Conservation (phyloP, 2,113 vertebrate species). For the Istiophorus platypterus region DNA sequence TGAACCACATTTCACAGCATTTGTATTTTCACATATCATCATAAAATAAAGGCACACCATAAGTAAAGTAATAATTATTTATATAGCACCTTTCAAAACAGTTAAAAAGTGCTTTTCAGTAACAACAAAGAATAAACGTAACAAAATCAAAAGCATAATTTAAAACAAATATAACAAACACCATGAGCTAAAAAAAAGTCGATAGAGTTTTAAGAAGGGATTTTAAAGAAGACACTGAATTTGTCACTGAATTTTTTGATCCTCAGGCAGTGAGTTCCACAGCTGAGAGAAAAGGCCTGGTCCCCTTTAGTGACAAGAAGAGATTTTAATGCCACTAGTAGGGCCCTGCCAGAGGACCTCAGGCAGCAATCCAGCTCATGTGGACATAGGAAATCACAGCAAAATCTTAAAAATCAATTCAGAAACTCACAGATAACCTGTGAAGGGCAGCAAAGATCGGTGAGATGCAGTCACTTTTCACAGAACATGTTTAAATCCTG, state of each 20-base stretch:
- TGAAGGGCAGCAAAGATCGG: neutral
- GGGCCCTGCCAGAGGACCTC: too few species aligned
- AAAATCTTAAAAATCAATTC: neutral
- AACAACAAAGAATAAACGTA: neutral
- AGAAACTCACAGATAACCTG: neutral
- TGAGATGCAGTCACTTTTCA: neutral
- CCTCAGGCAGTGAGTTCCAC: too few species aligned
- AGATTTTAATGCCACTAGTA: too few species aligned
- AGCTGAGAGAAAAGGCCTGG: too few species aligned
- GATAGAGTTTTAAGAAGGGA: neutral
- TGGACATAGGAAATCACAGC: neutral
- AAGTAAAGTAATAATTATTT: neutral
- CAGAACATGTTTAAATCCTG: neutral
- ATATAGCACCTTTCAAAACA: neutral
- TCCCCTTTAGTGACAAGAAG: too few species aligned
- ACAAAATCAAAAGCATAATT: neutral
- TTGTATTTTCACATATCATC: neutral
- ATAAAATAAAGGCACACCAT: neutral
- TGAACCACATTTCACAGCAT: neutral
- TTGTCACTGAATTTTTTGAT: too few species aligned
- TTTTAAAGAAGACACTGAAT: too few species aligned
- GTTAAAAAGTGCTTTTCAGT: neutral
- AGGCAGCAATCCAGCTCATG: neutral
- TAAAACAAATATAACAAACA: too few species aligned
- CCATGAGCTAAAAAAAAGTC: too few species aligned